phyloP scores from a whole-genome alignment of 2,113 vertebrate species.

The Rana temporaria region DNA sequence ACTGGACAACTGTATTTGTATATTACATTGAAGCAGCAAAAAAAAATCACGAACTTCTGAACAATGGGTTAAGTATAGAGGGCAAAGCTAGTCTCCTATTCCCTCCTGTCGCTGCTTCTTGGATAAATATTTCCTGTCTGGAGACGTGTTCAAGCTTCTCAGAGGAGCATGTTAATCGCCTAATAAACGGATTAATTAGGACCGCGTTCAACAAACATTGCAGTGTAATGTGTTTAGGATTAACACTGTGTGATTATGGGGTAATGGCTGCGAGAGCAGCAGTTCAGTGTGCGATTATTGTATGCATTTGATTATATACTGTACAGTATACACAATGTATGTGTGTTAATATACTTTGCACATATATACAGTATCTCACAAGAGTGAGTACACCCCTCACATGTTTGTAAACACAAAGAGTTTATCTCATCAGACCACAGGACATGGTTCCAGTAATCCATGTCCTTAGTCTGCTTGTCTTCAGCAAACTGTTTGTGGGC shows the following conservation, averaged over 20 bases:
- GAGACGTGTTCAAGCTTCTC: constrained; percentile 31
- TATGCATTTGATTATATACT: not conserved
- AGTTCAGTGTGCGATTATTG: constrained; percentile 25
- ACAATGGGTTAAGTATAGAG: constrained; percentile 38
- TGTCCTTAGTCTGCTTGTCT: too few relatives aligned
- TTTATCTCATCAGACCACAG: too few relatives aligned
- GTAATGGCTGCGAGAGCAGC: constrained; percentile 20
- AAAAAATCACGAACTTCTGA: not conserved
- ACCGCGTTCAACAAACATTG: constrained; percentile 41
- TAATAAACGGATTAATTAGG: constrained; percentile 51
- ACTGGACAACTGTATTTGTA: too few relatives aligned
- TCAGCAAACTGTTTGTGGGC: too few relatives aligned
- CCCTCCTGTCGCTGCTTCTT: constrained; percentile 24
- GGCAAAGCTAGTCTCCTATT: constrained; percentile 13
- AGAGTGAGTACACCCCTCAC: too few relatives aligned
- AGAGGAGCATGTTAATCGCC: constrained; percentile 47
- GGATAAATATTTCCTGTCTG: constrained; percentile 39
- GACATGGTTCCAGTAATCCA: too few relatives aligned
- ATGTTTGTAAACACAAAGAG: too few relatives aligned
- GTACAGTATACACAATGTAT: not conserved
- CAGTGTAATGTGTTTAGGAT: constrained; percentile 48
- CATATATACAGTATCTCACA: too few relatives aligned
- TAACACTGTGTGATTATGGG: constrained; percentile 40
- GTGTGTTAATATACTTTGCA: not conserved
- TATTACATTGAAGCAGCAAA: not conserved